Conservation (phyloP, 2,888 invertebrate genomes). For the Polyommatus iphigenia region DNA sequence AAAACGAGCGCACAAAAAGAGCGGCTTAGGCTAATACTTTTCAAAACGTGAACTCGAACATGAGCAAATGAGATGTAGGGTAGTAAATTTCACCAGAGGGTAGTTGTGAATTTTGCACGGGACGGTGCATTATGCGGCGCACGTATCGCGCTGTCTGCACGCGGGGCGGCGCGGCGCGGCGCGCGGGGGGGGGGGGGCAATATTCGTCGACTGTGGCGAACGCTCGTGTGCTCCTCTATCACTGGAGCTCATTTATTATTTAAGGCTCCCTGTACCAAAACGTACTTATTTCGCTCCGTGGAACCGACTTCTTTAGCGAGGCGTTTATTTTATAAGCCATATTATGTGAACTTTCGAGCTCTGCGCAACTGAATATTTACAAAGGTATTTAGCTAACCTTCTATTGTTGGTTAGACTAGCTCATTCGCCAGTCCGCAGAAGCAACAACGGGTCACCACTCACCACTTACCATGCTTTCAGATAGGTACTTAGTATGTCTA, state of each 20-base stretch:
- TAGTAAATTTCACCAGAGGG: constrained; percentile 72
- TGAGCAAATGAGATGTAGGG: constrained; percentile 75
- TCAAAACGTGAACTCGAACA: constrained; percentile 58
- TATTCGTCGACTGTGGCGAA: constrained; percentile 52
- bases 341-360: constrained; percentile 18
- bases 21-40: constrained; percentile 51
- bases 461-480: too few species aligned
- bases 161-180: constrained; percentile 47
- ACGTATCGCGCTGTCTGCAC: constrained; percentile 62
- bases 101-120: constrained; percentile 78
- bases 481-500: too few species aligned
- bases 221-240: constrained; percentile 60
- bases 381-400: not conserved
- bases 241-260: constrained; percentile 73
- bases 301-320: constrained; percentile 52
- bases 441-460: not conserved
- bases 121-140: constrained; percentile 74
- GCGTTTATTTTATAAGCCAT: constrained; percentile 29
- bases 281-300: constrained; percentile 58
- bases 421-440: not conserved
- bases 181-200: constrained; percentile 47
- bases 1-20: constrained; percentile 28
- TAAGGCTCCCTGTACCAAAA: constrained; percentile 61
- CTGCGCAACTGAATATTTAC: not conserved
- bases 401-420: not conserved